A percentile compares a stretch with the other conserved stretches of the same genome.
phyloP scores from a whole-genome alignment of 2,888 invertebrate species.

The Galerucella nymphaeae region DNA sequence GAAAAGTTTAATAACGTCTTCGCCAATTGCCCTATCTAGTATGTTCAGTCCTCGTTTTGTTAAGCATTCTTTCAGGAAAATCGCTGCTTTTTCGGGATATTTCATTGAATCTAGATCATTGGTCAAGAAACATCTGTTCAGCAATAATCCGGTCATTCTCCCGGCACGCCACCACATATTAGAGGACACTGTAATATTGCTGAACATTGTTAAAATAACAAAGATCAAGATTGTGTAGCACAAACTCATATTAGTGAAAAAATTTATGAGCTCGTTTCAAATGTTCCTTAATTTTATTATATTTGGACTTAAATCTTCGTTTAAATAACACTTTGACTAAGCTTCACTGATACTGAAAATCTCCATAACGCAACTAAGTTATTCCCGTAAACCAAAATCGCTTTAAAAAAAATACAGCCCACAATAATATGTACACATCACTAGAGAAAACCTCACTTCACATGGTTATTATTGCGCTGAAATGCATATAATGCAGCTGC shows the following conservation, averaged over 20 bases:
- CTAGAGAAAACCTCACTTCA: conserved; percentile 23
- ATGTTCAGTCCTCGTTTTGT: conserved; percentile 69
- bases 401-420: neutral
- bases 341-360: neutral
- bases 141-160: conserved; percentile 50
- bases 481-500: conserved; percentile 7
- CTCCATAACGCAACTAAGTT: conserved; percentile 2
- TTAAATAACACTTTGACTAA: too few species aligned
- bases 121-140: conserved; percentile 49
- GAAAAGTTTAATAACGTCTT: conserved; percentile 72
- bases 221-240: conserved; percentile 30
- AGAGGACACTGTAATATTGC: conserved; percentile 31
- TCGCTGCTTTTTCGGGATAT: conserved; percentile 41
- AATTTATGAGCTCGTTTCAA: too few species aligned
- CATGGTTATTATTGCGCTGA: conserved; percentile 11
- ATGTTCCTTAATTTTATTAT: too few species aligned
- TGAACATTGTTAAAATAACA: conserved; percentile 29
- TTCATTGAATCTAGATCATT: conserved; percentile 30
- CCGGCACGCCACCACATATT: conserved; percentile 49
- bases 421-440: conserved; percentile 24
- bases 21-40: conserved; percentile 71
- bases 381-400: conserved; percentile 13
- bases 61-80: conserved; percentile 62
- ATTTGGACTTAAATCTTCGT: too few species aligned
- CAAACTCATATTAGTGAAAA: conserved; percentile 37